phyloP scores from a whole-genome alignment of 2,888 invertebrate genomes.

The Pilophorus perplexus region DNA sequence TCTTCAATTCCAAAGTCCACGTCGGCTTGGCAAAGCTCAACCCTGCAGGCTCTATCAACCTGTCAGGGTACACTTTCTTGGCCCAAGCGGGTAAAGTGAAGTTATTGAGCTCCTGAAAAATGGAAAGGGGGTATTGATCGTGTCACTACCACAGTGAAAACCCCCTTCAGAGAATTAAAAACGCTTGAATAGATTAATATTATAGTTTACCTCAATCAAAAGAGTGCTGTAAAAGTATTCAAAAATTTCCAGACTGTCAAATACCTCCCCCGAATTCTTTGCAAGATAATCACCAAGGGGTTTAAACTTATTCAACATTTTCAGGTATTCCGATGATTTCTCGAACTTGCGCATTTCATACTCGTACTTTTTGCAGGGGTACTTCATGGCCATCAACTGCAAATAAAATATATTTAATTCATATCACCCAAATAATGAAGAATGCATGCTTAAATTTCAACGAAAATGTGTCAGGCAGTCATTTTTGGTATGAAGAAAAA shows the following conservation, averaged over 20 bases:
- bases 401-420: not conserved
- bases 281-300: conserved; percentile 65
- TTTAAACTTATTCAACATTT: conserved; percentile 54
- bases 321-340: conserved; percentile 23
- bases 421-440: no score
- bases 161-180: no score
- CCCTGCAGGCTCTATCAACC: conserved; percentile 10
- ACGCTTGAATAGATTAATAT: no score
- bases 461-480: no score
- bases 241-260: conserved; percentile 61
- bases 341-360: conserved; percentile 19
- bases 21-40: conserved; percentile 30
- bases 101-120: conserved; percentile 24
- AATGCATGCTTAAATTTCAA: no score
- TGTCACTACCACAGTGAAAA: no score
- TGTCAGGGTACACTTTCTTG: conserved; percentile 31
- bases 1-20: conserved; percentile 37
- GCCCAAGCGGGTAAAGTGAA: conserved; percentile 39
- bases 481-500: no score
- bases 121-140: no score
- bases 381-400: conserved; percentile 31
- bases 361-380: conserved; percentile 38
- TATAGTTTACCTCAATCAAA: conserved; percentile 66
- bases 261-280: conserved; percentile 60
- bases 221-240: conserved; percentile 65